Evolutionary conservation across 92 coral and sea anemone genomes (phyloP), one percentile per base, ranked within the genome.

Genomic region (Zoanthus gigantus): DNA sequence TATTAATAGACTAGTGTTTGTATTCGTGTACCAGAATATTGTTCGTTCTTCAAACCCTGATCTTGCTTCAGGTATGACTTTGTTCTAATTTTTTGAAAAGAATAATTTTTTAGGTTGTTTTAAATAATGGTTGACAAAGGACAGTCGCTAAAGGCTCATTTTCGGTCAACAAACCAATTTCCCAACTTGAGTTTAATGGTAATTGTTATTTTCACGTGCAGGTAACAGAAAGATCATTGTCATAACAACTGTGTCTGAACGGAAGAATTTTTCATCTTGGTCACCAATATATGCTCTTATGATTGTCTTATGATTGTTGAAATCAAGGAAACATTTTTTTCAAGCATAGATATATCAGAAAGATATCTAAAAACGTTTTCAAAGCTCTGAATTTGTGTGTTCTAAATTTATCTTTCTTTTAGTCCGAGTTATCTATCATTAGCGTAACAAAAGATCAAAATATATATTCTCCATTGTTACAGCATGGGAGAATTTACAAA

Each of bases 1-100:
- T 75, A 91, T 87, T 91, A 48, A 91, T 87, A 28, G 37, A 42
- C n/a, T 15, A 6, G 45, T 73, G 83, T 80, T 89, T 90, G 77
- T 87, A 86, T 53, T 88, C 91, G 82, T 77, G 91, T 56, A 82
- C 54, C 56, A 89, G 47, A 75, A 34, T 28, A 44, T 56, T 75
- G 53, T 71, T 74, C 79, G 57, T 8, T 54, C 11, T 45, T 37
- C 23, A 15, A 13, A 11, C 60, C 42, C 5, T 6, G 56, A 45
- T 13, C 50, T 52, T 23, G 53, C 7, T 17, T 17, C 17, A 28
- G 9, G 4, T 23, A 12, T 3, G 32, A 30, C 44, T 10, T 16
- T 6, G 11, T 17, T 78, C 13, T 1, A 3, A 50, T 28, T 81
- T 48, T 2, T 44, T 46, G 18, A 57, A 17, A 46, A 81, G 74